Base-by-base conservation (phyloP, 2,888 invertebrate species). In the Mallateleia sp. region DNA sequence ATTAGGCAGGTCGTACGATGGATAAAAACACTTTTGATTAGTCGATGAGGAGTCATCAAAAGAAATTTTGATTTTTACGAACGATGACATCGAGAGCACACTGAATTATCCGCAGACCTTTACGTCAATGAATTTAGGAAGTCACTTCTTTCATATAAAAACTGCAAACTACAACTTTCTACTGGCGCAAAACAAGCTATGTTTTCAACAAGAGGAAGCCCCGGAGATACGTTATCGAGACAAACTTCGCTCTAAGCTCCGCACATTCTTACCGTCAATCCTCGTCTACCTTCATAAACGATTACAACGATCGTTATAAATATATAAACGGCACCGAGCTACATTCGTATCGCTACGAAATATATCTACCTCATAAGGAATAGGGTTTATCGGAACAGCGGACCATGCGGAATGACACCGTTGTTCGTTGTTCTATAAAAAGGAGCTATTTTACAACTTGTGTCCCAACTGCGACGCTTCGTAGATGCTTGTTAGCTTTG, bases 261-360 rank as follows among this genome's bases (percentile, higher is more conserved):
- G 85, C 89, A 78, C 77, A 80, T 88, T 88, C 88, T 86, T 81
- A 84, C 71, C 88, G 86, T 74, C 85, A 82, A 81, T 80, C 79
- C 22, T 82, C 72, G 66, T 85, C 78, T 87, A 82, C 83, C 83
- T 89, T 87, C 62, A 90, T 83, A 85, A 91, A 90, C 86, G 87
- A 87, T 87, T 90, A 81, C 81, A 90, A 89, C 82, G 80, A 88
- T 89, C 87, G 74, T 90, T 91, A 91, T 91, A 91, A 92, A 92
- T 91, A 91, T 92, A 92, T 89, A 91, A 92, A 92, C 87, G 88
- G 89, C 89, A 85, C 84, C 81, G 89, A 90, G 83, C 90, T 90
- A 89, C 77, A 80, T 84, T 82, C 81, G 81, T 88, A 69, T 71
- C 42, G 60, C 66, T 86, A 84, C 86, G 64, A 78, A 86, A 84